These are phyloP conservation scores for Himalopsyche kuldschensis DNA, from an alignment of 2,888 invertebrate species.

Conservation along the genomic window DNA sequence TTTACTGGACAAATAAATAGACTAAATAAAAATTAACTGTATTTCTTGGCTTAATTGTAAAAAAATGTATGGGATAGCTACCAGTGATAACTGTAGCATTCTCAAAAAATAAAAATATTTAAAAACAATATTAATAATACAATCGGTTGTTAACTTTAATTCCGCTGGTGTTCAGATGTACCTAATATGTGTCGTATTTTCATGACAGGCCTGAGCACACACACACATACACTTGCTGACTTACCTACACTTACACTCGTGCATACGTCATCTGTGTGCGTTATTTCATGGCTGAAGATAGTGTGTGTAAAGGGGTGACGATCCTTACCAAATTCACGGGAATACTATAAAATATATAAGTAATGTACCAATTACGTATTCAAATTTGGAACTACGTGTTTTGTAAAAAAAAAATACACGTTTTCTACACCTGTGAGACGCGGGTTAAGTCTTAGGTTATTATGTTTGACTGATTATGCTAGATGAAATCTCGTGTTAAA, in stretches of 20 bases:
- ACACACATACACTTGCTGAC: constrained; percentile 8
- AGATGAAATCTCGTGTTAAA: too few relatives aligned
- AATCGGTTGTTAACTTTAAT: neutral
- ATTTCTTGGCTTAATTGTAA: too few relatives aligned
- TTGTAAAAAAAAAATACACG: too few relatives aligned
- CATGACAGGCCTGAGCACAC: constrained; percentile 6
- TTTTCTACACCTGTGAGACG: too few relatives aligned
- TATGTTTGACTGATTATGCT: too few relatives aligned
- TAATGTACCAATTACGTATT: too few relatives aligned
- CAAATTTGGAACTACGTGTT: too few relatives aligned
- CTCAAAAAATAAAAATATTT: neutral
- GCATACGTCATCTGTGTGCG: neutral
- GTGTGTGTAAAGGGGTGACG: neutral
- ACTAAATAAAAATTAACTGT: too few relatives aligned
- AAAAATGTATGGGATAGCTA: too few relatives aligned
- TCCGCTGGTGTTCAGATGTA: constrained; percentile 22
- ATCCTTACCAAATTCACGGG: neutral
- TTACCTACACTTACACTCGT: neutral
- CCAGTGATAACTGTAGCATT: neutral
- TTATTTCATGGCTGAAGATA: neutral
- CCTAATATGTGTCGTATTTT: constrained; percentile 15
- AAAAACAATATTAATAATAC: too few relatives aligned
- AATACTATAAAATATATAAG: neutral
- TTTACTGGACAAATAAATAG: too few relatives aligned
- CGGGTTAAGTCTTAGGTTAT: too few relatives aligned